phyloP scores from a whole-genome alignment of 2,113 vertebrate species.

The Talpa occidentalis region DNA sequence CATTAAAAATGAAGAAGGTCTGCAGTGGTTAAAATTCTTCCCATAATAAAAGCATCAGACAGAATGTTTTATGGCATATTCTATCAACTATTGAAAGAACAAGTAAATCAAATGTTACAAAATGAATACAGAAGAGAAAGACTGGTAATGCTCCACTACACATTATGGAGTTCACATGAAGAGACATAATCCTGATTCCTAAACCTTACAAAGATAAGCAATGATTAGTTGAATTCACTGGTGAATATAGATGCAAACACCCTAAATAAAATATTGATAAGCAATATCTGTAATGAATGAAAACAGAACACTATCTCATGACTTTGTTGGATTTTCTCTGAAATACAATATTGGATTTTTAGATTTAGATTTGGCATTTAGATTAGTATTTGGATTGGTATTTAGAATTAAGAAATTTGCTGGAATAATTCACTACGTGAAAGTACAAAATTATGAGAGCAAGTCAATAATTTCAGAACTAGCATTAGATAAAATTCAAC shows the following conservation, averaged over 20 bases:
- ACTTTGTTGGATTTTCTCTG: not conserved
- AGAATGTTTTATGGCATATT: slow-evolving; percentile 42
- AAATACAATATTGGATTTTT: not conserved
- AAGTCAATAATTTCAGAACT: not conserved
- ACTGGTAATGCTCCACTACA: not conserved
- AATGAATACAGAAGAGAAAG: slow-evolving; percentile 6
- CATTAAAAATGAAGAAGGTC: not conserved
- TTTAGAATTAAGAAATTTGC: not conserved
- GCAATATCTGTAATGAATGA: not conserved
- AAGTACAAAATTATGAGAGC: not conserved
- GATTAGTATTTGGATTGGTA: not conserved
- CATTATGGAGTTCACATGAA: not conserved
- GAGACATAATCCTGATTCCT: not conserved
- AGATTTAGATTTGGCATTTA: not conserved
- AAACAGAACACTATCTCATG: not conserved
- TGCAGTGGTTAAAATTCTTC: slow-evolving; percentile 52
- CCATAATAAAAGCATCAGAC: not conserved
- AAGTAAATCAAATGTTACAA: slow-evolving; percentile 55
- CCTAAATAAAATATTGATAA: not conserved
- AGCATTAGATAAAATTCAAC: not conserved
- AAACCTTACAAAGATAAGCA: not conserved
- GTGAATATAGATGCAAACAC: not conserved
- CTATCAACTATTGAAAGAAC: slow-evolving; percentile 17
- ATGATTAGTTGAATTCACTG: not conserved
- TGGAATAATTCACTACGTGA: not conserved